Base-by-base conservation (phyloP, 2,888 invertebrate species). In the Drosophila mercatorum region DNA sequence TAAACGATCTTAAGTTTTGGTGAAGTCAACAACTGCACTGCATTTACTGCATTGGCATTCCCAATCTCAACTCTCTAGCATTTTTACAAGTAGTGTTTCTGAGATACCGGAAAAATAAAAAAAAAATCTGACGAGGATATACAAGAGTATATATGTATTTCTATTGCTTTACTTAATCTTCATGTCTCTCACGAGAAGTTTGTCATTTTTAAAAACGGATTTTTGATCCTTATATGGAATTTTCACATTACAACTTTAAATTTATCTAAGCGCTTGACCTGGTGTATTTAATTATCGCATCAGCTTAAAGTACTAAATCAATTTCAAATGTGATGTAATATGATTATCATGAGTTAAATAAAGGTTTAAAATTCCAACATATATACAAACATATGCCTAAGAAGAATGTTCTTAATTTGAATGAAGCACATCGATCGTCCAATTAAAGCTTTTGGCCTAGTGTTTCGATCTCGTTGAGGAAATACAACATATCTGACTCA, bases 381-480 rank as follows among this genome's bases (percentile, higher is more conserved):
- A 72, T 80, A 44, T 76, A 70, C 69, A 53, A 79, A 61, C 75
- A 59, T 81, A 69, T 66, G 71, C 58, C 76, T 76, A 84, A 70
- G 67, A 60, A 86, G 78, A 83, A 83, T 88, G 88, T 75, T 46
- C 60, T 59, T 47, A 64, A 61, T 53, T 31, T 53, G 38, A 70
- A 68, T 22, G 43, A 36, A 55, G 11, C 31, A 6, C 28, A 40
- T 40, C 26, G 22, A 26, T 53, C 8, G 5, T 53, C 17, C 11
- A 31, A 17, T 53, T 91, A 95, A 61, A 96, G 92, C 91, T 97
- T 95, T 73, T 94, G 94, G 12, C 98, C 98, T 72, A 98, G 94
- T 80, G 95, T 94, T 90, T 98, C 97, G 85, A 99, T 96, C 93
- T 98, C 97, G 78, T 96, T 95, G 12, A 98, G 94, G 83, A 99